These are phyloP conservation scores for Nasonovia ribisnigri DNA, from an alignment of 2,888 invertebrate genomes.

Conservation along the genomic window DNA sequence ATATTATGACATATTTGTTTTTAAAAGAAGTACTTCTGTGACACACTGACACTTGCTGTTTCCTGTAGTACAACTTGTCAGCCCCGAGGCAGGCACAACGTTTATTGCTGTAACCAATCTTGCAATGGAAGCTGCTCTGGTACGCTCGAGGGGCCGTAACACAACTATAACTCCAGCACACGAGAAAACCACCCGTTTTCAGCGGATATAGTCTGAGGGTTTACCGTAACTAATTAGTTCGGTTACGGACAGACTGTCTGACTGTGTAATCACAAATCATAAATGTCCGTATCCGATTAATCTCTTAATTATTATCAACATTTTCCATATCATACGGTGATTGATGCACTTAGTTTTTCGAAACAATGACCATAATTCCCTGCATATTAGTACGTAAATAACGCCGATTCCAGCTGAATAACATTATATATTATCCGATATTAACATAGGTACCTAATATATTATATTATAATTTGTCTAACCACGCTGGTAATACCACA, in stretches of 20 bases:
- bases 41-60: not conserved
- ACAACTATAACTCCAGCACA: not conserved
- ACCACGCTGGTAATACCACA: not conserved
- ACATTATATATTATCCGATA: not conserved
- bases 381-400: not conserved
- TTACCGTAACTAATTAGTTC: not conserved
- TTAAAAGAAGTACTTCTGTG: not conserved
- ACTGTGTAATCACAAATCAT: not conserved
- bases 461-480: too few relatives aligned
- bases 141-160: not conserved
- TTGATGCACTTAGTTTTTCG: not conserved
- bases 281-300: not conserved
- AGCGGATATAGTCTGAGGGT: not conserved
- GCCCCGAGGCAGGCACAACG: not conserved
- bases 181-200: not conserved
- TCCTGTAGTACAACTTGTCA: not conserved
- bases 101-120: not conserved
- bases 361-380: not conserved
- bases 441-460: not conserved
- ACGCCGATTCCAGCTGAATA: not conserved
- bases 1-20: not conserved
- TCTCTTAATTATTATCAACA: not conserved
- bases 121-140: not conserved
- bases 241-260: not conserved
- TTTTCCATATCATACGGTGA: not conserved